These are phyloP conservation scores for Furnarius figulus DNA, from an alignment of 2,113 vertebrate species.

Conservation along the genomic window DNA sequence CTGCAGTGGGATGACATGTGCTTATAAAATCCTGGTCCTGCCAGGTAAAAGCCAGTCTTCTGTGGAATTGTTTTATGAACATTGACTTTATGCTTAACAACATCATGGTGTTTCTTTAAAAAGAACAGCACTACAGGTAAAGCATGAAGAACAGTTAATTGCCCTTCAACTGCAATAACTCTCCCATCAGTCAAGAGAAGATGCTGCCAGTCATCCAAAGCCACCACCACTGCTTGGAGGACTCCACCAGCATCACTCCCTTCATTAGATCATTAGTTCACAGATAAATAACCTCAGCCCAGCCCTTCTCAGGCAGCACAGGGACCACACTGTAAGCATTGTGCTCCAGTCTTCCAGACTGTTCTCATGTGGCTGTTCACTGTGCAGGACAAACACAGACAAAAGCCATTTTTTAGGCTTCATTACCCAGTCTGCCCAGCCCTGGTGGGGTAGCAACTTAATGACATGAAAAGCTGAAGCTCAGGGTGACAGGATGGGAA, in stretches of 20 bases:
- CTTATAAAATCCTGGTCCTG: background rate
- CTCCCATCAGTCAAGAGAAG: background rate
- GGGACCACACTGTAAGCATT: background rate
- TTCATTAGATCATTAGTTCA: background rate
- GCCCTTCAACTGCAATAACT: slow-evolving; percentile 1
- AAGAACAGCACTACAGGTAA: background rate
- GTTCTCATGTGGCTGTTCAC: background rate
- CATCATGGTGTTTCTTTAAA: background rate
- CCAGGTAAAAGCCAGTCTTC: background rate
- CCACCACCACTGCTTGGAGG: background rate
- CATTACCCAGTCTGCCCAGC: background rate
- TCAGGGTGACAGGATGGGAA: background rate
- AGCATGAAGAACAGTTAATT: background rate
- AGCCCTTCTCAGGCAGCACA: background rate
- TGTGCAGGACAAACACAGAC: background rate
- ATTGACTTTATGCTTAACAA: background rate
- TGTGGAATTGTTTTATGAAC: background rate
- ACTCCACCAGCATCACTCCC: background rate
- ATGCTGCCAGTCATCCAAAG: background rate
- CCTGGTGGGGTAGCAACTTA: background rate
- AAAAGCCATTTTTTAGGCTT: background rate
- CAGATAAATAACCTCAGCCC: background rate
- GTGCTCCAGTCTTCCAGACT: background rate
- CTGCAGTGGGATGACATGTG: background rate
- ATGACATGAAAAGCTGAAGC: background rate